Base-by-base conservation (phyloP, 2,888 invertebrate species). In the Gonocerus acuteangulatus region DNA sequence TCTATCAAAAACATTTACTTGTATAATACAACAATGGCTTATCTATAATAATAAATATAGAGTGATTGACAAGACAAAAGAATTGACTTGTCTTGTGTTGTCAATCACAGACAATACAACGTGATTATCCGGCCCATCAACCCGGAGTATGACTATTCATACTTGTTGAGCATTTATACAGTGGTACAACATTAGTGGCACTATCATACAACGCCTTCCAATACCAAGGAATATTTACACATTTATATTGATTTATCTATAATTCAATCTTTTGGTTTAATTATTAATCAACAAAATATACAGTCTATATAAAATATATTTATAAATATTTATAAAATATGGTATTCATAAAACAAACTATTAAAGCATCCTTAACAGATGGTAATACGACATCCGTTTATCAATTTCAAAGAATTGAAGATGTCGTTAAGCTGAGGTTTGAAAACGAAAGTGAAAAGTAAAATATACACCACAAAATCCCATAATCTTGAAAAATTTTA, bases 61-160 rank as follows among this genome's bases (percentile, higher is more conserved):
- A 27, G 61, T 52, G 61, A 36, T 19, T 61, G 61, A 27, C 61
- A 61, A 61, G 27, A 61, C 61, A 61, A 61, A 61, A 61, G 61
- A 61, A 61, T 39, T 18, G 11, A 36, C 32, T 52, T 51, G 60
- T 61, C 42, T 61, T 32, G 54, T 61, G 9, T 54, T 54, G 61
- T 23, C 61, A 61, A 52, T 54, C 61, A 36, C 52, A n/a, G 16
- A 45, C 19, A 57, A 57, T 32, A 57, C 45, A 23, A 47, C 27
- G 45, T 47, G 27, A 32, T 45, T 21, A n/a, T 57, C 23, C 32
- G 27, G 2, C 48, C 36, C 32, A 36, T 19, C 48, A 16, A 32
- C 32, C 45, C 18, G 18, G 18, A 47, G 3, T 18, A 22, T 57
- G 57, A 57, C 57, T 57, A 57, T 57, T 32, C 15, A 6, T 16